Base-by-base conservation (phyloP, 2,888 invertebrate species). In the Nebria salina region DNA sequence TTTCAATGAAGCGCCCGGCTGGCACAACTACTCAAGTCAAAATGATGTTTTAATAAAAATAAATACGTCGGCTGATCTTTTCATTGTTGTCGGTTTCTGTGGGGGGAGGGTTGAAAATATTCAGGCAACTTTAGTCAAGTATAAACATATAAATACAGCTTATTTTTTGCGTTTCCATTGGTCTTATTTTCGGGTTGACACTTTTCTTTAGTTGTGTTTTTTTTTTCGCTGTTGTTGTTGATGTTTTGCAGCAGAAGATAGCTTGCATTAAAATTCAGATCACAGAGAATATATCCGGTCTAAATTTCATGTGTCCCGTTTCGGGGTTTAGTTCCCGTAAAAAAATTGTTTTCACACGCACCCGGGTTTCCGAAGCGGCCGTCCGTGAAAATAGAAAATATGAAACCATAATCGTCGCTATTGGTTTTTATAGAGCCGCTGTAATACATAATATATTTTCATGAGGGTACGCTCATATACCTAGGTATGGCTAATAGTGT, bases 1-100 rank as follows among this genome's bases (percentile, higher is more conserved):
- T 85, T 84, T 84, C 84, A 83, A 84, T 84, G 84, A 85, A 84
- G 84, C 84, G 84, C 78, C 77, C 77, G 34, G 34, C 34, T 34
- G 70, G 42, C 66, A 42, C 64, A 81, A 82, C 82, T 73, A 78
- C 76, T 76, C 77, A 65, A 82, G 82, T 43, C 73, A 75, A 77
- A 75, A 83, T 83, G 83, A 84, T 85, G 85, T 85, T 85, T 85
- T 85, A 85, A 85, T 85, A 85, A 85, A 85, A 83, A 84, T 84
- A 83, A 84, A 85, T 83, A 84, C 83, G 83, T 82, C 80, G 82
- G 84, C 73, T 73, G 73, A 73, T 73, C 73, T 73, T 73, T 73
- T 73, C 26, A 42, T 73, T 73, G 73, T 73, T 73, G 73, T 42
- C 73, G 41, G 15, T 72, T 34, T 72, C n/a, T 72, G 25, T 15